Percentiles rank a stretch among this genome's conserved stretches.
Evolutionary conservation across 2,797 vertebrate genomes (phyloP).

Genomic region (Clamator glandarius): DNA sequence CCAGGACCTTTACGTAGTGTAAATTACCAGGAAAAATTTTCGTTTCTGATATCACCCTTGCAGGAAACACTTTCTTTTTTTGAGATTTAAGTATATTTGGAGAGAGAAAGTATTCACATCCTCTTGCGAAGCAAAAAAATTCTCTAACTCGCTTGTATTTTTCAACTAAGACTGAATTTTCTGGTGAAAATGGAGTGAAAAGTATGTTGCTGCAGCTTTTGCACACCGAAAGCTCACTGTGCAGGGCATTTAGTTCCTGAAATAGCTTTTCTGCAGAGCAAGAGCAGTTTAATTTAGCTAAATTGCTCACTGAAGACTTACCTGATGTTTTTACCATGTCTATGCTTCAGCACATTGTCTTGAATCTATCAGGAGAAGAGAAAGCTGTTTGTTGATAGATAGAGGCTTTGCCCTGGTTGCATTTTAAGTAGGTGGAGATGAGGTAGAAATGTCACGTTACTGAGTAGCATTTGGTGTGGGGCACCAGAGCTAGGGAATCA

Average conservation of each 20-base stretch:
- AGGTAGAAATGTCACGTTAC: not conserved
- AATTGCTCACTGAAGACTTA: not conserved
- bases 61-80: not conserved
- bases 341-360: not conserved
- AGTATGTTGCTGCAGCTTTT: not conserved
- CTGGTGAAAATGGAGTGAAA: not conserved
- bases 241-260: not conserved
- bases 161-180: not conserved
- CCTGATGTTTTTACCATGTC: not conserved
- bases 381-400: not conserved
- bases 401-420: slow-evolving; percentile 31
- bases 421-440: slow-evolving; percentile 53
- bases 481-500: not conserved
- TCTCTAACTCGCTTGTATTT: not conserved
- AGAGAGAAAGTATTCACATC: not conserved
- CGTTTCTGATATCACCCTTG: not conserved
- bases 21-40: not conserved
- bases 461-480: not conserved
- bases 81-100: not conserved
- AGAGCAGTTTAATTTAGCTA: not conserved
- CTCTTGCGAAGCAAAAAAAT: not conserved
- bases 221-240: not conserved
- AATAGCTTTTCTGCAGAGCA: not conserved
- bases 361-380: not conserved
- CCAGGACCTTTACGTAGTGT: not conserved